Evolutionary conservation across 2,888 invertebrate genomes (phyloP).

Genomic region (Plagodis pulveraria): DNA sequence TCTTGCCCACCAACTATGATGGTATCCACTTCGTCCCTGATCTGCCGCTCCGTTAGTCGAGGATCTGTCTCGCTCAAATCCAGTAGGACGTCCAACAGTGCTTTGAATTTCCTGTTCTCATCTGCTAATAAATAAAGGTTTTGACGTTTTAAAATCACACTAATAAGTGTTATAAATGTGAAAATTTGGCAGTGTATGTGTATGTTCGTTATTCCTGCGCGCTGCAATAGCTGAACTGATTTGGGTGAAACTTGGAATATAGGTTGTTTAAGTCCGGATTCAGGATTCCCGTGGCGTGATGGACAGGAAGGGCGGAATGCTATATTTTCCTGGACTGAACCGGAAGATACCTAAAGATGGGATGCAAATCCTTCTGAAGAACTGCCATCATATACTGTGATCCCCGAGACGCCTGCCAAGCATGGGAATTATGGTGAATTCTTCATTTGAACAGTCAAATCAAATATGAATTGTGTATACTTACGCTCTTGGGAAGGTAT

Average conservation of each 20-base stretch:
- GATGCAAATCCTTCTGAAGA: too few relatives aligned
- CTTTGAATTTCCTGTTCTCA: constrained; percentile 57
- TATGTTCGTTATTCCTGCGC: too few relatives aligned
- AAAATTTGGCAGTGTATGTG: too few relatives aligned
- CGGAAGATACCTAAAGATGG: too few relatives aligned
- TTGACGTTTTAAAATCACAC: too few relatives aligned
- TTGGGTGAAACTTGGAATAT: too few relatives aligned
- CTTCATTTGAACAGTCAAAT: not conserved
- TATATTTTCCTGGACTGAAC: not conserved
- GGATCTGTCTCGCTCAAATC: constrained; percentile 70
- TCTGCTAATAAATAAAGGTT: constrained; percentile 27
- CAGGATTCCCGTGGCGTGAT: not conserved
- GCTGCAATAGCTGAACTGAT: too few relatives aligned
- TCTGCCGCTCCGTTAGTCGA: constrained; percentile 74
- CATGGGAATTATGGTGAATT: too few relatives aligned
- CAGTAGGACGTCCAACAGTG: constrained; percentile 81
- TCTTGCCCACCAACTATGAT: constrained; percentile 85
- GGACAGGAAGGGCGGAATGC: not conserved
- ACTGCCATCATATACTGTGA: too few relatives aligned
- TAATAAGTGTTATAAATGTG: too few relatives aligned
- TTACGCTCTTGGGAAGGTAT: constrained; percentile 8
- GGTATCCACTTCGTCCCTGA: constrained; percentile 83
- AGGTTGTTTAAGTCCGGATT: too few relatives aligned
- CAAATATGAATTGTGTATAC: not conserved
- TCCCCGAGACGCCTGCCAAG: too few relatives aligned